A percentile compares a stretch with the other conserved stretches of the same genome.
These are phyloP conservation scores for Serilophus lunatus DNA, from an alignment of 2,113 vertebrate species.

Conservation along the genomic window DNA sequence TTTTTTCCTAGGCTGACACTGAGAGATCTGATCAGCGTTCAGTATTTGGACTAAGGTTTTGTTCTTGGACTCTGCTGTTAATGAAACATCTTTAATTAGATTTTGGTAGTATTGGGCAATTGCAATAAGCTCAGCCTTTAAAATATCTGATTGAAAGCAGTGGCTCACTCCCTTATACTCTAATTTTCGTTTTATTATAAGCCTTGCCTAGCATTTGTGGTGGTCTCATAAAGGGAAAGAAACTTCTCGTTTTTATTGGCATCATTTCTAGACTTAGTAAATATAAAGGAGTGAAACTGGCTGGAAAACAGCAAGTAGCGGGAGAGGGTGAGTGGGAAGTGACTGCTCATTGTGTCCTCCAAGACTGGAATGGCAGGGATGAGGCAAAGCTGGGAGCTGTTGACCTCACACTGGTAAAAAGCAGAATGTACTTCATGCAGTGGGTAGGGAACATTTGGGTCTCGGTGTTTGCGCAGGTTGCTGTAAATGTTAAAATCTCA, in stretches of 20 bases:
- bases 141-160: not conserved
- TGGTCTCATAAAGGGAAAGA: not conserved
- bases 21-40: not conserved
- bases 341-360: not conserved
- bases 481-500: not conserved
- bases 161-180: not conserved
- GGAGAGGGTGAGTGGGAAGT: not conserved
- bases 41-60: not conserved
- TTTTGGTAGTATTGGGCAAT: not conserved
- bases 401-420: not conserved
- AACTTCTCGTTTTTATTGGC: not conserved
- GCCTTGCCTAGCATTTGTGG: not conserved
- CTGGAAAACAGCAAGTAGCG: not conserved
- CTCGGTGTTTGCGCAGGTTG: not conserved
- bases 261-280: not conserved
- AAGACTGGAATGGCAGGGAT: accelerated
- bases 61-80: not conserved
- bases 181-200: not conserved
- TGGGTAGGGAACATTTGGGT: not conserved
- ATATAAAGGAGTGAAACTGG: not conserved
- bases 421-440: accelerated
- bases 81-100: not conserved
- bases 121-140: not conserved
- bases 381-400: not conserved
- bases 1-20: not conserved